phyloP scores from a whole-genome alignment of 2,113 vertebrate genomes.

The Arvicanthis niloticus region DNA sequence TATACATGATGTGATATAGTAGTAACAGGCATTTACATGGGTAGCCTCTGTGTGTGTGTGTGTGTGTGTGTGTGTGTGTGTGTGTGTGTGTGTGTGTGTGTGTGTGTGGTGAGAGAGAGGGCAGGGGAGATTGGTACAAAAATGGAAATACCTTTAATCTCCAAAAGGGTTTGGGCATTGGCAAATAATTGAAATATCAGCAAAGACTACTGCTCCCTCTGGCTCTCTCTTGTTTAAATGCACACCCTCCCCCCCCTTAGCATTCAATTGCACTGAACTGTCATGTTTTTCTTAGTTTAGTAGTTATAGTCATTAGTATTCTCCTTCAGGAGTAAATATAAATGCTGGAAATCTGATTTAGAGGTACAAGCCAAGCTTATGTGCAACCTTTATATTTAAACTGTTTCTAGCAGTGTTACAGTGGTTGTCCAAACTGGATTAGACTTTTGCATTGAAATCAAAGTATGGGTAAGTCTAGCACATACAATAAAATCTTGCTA shows the following conservation, averaged over 20 bases:
- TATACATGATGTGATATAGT: background rate
- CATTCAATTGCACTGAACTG: constrained; percentile 86
- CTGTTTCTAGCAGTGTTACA: constrained; percentile 56
- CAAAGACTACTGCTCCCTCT: constrained; percentile 42
- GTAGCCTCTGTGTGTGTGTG: background rate
- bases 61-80: too few species aligned
- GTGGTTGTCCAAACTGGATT: constrained; percentile 70
- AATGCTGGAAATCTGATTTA: background rate
- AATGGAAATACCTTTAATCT: background rate
- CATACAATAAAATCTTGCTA: constrained; percentile 34
- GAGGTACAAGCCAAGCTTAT: constrained; percentile 22
- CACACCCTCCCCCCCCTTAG: constrained; percentile 50
- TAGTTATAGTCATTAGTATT: constrained; percentile 20
- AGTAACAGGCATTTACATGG: background rate
- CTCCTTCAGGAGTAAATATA: constrained; percentile 46
- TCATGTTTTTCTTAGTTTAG: constrained; percentile 64
- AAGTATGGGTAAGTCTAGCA: constrained; percentile 63
- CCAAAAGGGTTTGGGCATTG: background rate
- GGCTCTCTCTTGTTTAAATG: constrained; percentile 67
- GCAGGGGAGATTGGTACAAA: background rate
- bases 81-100: too few species aligned
- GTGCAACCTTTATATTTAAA: background rate
- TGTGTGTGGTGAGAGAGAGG: too few species aligned
- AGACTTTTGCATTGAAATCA: constrained; percentile 71
- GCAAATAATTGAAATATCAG: constrained; percentile 7